These are phyloP conservation scores for Scolopax rusticola DNA, from an alignment of 2,797 vertebrate species.

Conservation along the genomic window DNA sequence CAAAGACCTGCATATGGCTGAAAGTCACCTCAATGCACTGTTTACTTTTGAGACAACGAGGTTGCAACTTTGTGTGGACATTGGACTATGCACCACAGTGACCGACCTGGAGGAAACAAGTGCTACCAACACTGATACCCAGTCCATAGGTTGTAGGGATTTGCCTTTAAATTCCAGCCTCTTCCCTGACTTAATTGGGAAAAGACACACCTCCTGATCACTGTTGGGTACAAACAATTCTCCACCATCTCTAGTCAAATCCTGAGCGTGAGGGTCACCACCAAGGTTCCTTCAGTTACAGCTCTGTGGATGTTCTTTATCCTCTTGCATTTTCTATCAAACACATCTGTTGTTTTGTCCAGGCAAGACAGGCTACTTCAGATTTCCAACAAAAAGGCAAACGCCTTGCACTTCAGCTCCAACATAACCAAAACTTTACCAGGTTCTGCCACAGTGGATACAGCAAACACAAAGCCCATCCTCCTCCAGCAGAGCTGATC, in stretches of 20 bases:
- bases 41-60: neutral
- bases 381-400: neutral
- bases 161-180: neutral
- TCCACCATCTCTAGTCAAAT: neutral
- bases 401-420: neutral
- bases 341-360: neutral
- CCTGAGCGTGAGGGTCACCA: neutral
- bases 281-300: neutral
- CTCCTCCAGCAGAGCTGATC: neutral
- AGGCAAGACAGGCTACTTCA: neutral
- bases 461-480: neutral
- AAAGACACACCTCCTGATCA: neutral
- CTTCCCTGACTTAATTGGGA: neutral
- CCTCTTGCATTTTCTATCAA: neutral
- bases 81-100: fast-evolving
- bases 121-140: neutral
- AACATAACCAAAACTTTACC: neutral
- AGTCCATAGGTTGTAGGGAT: fast-evolving
- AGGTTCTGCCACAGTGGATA: fast-evolving
- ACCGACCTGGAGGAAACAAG: neutral
- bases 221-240: neutral
- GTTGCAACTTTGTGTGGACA: neutral
- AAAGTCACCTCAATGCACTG: neutral
- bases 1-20: neutral
- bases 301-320: neutral